A percentile compares a stretch with the other conserved stretches of the same genome.
Evolutionary conservation across 1,140 invertebrate species (phyloP).

Genomic region (Phortica variegata): DNA sequence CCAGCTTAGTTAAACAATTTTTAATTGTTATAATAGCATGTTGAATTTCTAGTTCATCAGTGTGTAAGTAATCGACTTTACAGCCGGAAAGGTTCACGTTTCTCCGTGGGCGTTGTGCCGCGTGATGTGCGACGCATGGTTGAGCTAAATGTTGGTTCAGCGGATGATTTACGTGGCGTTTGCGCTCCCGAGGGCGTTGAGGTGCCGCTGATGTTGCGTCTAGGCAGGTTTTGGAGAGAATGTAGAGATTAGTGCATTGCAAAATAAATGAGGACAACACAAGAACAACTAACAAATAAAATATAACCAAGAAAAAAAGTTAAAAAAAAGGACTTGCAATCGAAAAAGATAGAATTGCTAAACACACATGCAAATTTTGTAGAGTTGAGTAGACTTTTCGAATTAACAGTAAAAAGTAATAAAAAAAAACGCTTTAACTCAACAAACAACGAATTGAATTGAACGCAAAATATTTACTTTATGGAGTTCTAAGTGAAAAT

Average conservation of each 20-base stretch:
- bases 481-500: no score
- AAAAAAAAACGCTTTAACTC: no score
- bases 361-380: no score
- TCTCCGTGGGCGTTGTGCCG: slow-evolving; percentile 63
- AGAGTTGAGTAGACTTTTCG: no score
- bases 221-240: slow-evolving; percentile 7
- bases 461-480: no score
- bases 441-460: no score
- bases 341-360: background rate
- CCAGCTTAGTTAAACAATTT: slow-evolving; percentile 13
- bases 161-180: slow-evolving; percentile 53
- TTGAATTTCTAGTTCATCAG: slow-evolving; percentile 47
- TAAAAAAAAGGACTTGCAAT: background rate
- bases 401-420: no score
- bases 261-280: slow-evolving; percentile 5
- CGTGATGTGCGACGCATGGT: slow-evolving; percentile 56
- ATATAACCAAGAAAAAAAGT: slow-evolving; percentile 5
- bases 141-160: slow-evolving; percentile 50
- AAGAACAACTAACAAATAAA: slow-evolving; percentile 6
- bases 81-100: slow-evolving; percentile 67
- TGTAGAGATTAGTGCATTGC: no score
- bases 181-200: slow-evolving; percentile 56
- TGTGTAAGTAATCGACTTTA: slow-evolving; percentile 57
- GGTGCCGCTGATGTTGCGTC: slow-evolving; percentile 52
- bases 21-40: slow-evolving; percentile 25